A percentile compares a stretch with the other conserved stretches of the same genome.
Evolutionary conservation across 2,888 invertebrate species (phyloP).

Genomic region (Cataglyphis altisquamis): DNA sequence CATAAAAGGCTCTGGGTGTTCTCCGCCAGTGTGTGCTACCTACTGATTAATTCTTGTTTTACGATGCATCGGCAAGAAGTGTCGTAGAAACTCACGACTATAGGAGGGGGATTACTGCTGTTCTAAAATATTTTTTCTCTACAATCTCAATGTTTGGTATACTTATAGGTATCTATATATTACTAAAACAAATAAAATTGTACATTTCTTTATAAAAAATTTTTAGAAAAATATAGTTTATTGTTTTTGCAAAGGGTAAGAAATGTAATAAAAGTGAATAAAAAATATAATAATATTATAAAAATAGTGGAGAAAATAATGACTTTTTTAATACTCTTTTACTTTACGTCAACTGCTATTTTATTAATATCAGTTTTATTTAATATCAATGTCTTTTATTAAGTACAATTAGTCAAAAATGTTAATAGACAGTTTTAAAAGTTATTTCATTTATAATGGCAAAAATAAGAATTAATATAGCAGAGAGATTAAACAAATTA

Average conservation of each 20-base stretch:
- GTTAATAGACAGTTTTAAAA: neutral
- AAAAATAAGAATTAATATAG: neutral
- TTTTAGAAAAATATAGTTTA: neutral
- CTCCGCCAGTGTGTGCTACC: slow-evolving; percentile 31
- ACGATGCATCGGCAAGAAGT: slow-evolving; percentile 40
- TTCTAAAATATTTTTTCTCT: slow-evolving; percentile 17
- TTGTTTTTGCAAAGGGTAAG: too few species aligned
- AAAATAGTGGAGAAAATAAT: neutral
- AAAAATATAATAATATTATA: neutral
- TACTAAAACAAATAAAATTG: neutral
- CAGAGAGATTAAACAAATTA: neutral
- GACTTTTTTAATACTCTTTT: neutral
- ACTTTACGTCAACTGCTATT: neutral
- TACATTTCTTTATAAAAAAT: neutral
- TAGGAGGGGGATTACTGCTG: neutral
- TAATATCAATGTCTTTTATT: neutral
- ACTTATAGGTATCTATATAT: neutral
- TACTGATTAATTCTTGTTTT: slow-evolving; percentile 60
- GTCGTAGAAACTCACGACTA: slow-evolving; percentile 16
- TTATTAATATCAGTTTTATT: neutral
- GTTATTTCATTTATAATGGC: neutral
- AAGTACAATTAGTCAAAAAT: neutral
- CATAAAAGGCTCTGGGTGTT: slow-evolving; percentile 31
- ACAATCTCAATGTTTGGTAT: neutral
- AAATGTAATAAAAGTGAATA: slow-evolving; percentile 1